A percentile compares a stretch with the other conserved stretches of the same genome.
Evolutionary conservation across 2,113 vertebrate genomes (phyloP).

Genomic region (Andinoacara biseriatus): DNA sequence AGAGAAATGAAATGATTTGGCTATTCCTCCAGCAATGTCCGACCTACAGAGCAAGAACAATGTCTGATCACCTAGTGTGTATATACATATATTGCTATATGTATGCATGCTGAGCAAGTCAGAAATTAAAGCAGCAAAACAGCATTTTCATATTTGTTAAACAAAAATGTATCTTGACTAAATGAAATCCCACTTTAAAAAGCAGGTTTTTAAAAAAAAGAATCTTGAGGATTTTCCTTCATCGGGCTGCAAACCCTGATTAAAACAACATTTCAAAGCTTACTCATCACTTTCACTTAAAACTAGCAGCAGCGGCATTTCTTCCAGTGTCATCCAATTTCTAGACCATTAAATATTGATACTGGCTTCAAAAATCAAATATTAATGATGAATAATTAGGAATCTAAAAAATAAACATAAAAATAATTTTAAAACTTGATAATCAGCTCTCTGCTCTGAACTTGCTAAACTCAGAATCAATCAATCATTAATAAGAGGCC

Average conservation of each 20-base stretch:
- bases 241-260: too few relatives aligned
- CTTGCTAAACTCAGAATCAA: not conserved
- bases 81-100: not conserved
- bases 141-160: too few relatives aligned
- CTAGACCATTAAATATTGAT: not conserved
- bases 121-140: conserved; percentile 1
- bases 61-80: not conserved
- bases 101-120: too few relatives aligned
- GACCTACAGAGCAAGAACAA: not conserved
- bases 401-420: too few relatives aligned
- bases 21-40: not conserved
- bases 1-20: not conserved
- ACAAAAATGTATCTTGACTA: too few relatives aligned
- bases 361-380: not conserved
- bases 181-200: too few relatives aligned
- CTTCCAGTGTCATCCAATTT: not conserved
- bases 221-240: too few relatives aligned
- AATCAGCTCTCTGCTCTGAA: not conserved
- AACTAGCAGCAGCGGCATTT: not conserved
- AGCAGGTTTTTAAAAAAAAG: too few relatives aligned
- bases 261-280: too few relatives aligned
- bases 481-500: accelerated
- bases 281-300: too few relatives aligned
- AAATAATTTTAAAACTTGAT: too few relatives aligned
- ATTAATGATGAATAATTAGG: not conserved